These are phyloP conservation scores for Macaca nemestrina DNA, from an alignment of 2,113 vertebrate species.

Conservation along the genomic window DNA sequence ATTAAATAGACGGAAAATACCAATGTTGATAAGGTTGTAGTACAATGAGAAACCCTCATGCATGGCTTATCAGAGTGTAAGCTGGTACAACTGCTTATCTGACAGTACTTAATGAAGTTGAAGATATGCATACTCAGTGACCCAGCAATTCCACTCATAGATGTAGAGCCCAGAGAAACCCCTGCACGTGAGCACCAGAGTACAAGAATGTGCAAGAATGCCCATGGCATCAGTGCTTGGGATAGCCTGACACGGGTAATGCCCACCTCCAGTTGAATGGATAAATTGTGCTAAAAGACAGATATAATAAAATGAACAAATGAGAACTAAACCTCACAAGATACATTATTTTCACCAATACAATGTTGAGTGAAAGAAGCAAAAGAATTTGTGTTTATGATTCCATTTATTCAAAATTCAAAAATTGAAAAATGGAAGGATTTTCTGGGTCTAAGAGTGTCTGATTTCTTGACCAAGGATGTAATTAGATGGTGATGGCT, in stretches of 20 bases:
- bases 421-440: not conserved
- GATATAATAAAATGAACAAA: not conserved
- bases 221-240: not conserved
- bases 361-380: not conserved
- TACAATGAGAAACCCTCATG: not conserved
- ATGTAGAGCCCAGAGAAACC: not conserved
- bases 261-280: not conserved
- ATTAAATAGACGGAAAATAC: not conserved
- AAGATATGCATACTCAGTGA: not conserved
- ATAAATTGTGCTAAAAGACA: not conserved
- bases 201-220: not conserved
- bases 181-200: not conserved
- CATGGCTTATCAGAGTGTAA: not conserved
- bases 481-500: not conserved
- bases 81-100: not conserved
- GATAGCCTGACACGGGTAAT: not conserved
- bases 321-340: not conserved
- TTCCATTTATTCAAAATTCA: not conserved
- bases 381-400: not conserved
- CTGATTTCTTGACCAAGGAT: not conserved
- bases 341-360: not conserved
- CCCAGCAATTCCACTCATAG: not conserved
- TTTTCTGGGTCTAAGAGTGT: not conserved
- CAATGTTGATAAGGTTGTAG: not conserved
- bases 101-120: not conserved